phyloP scores from a whole-genome alignment of 2,888 invertebrate species.

The Dynastes maya region DNA sequence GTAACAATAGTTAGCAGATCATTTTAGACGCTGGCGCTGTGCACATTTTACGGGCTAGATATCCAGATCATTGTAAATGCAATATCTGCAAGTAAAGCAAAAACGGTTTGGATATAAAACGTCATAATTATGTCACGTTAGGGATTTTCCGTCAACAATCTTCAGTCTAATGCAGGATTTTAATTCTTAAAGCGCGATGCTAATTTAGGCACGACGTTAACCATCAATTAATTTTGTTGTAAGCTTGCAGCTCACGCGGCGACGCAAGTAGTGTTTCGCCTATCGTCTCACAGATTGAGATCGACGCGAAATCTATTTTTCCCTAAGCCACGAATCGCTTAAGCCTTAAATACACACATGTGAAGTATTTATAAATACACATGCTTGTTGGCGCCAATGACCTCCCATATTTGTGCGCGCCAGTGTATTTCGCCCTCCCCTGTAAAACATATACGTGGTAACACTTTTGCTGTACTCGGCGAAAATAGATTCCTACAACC shows the following conservation, averaged over 20 bases:
- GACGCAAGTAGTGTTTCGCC: conserved; percentile 16
- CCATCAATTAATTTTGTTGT: conserved; percentile 17
- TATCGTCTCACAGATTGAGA: conserved; percentile 24
- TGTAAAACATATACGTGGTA: conserved; percentile 31
- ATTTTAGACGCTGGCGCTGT: too few relatives aligned
- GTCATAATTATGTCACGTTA: too few relatives aligned
- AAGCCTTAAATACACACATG: conserved; percentile 48
- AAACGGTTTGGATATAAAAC: too few relatives aligned
- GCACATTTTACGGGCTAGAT: too few relatives aligned
- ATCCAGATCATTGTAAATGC: too few relatives aligned
- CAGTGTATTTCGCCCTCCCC: conserved; percentile 55
- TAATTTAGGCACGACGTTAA: neutral
- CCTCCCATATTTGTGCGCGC: conserved; percentile 61
- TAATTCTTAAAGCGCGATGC: neutral
- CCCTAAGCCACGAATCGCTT: conserved; percentile 37
- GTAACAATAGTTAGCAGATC: too few relatives aligned
- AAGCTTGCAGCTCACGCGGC: neutral
- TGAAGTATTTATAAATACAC: conserved; percentile 56
- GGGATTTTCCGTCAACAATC: neutral
- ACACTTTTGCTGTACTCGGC: conserved; percentile 43
- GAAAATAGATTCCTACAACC: conserved; percentile 40
- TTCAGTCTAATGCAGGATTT: neutral
- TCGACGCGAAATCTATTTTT: conserved; percentile 44
- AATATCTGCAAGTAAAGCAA: too few relatives aligned
- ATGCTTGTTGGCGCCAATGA: conserved; percentile 59